These are phyloP conservation scores for Chloroceryle aenea DNA, from an alignment of 2,113 vertebrate genomes.

Conservation along the genomic window DNA sequence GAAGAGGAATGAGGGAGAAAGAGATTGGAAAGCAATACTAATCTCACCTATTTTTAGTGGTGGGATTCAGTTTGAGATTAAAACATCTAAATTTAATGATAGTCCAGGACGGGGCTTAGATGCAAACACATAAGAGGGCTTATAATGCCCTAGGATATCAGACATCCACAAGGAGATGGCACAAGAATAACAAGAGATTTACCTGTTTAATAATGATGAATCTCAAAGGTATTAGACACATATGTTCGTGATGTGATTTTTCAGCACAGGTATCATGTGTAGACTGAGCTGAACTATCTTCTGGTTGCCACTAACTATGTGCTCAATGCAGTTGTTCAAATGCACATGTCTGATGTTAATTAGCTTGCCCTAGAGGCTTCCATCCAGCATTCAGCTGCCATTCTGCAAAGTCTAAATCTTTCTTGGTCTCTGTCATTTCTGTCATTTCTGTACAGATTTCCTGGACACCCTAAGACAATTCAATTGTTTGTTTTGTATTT, in stretches of 20 bases:
- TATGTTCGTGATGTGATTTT: background rate
- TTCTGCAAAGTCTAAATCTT: background rate
- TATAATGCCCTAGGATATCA: background rate
- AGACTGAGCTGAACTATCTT: background rate
- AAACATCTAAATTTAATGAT: background rate
- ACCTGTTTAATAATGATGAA: background rate
- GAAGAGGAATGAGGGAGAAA: background rate
- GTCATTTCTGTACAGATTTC: background rate
- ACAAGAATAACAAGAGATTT: background rate
- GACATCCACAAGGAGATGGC: background rate
- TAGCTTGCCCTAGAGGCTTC: background rate
- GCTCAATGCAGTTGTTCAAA: background rate
- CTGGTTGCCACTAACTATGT: background rate
- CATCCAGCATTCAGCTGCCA: background rate
- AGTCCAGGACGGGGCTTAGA: background rate
- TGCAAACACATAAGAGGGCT: accelerated
- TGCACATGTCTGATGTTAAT: accelerated
- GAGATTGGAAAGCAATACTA: background rate
- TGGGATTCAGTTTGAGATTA: background rate
- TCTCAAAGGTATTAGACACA: accelerated
- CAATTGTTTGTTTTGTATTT: background rate
- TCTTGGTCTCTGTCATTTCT: background rate
- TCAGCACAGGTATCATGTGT: background rate
- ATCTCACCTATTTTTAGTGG: background rate
- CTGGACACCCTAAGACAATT: background rate